Evolutionary conservation across 92 coral and sea anemone genomes (phyloP), one percentile per base, ranked within the genome.

Genomic region (Palythoa heliodiscus): DNA sequence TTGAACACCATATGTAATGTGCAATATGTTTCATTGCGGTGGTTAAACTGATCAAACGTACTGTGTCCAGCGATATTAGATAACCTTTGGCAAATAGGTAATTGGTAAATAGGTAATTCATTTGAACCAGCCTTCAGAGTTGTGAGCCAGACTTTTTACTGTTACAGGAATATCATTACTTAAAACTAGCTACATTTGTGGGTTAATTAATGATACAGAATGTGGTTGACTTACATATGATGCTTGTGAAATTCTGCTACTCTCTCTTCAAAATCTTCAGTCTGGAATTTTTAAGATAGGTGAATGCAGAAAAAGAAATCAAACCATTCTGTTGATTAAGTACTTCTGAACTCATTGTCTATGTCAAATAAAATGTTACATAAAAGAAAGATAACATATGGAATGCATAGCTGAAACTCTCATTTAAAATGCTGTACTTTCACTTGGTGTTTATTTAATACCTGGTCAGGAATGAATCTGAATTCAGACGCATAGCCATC

Each of bases 211-310:
- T 43, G 19, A 16, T 2, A 24, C 17, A 35, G 19, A 25, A 16
- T 2, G 25, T 37, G 13, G 19, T 69, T 69, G 7, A 87, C 98
- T 93, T 88, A 97, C 99, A 95, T 82, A 66, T 95, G 98, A 68
- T 97, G 96, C 73, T 91, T 97, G 88, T 97, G 99, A 87, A 95
- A 95, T 76, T 95, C 98, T 4, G 93, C 91, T 16, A 96, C 95
- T 87, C 99, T 91, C 76, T 97, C 99, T 85, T 97, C 99, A 95
- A 97, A 97, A 82, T 97, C 98, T 66, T 89, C 95, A 68, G 99
- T 92, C 99, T 97, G 74, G 58, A 85, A 82, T 19, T n/a, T 60
- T 60, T 7, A 1, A 60, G 5, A 60, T 55, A 55, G 61, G 61
- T 16, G 11, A 55, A 16, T 7, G 22, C 11, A 84, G 73, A 67